A percentile compares a stretch with the other conserved stretches of the same genome.
Conservation (phyloP, 2,113 vertebrate species). For the Lamprotornis superbus region DNA sequence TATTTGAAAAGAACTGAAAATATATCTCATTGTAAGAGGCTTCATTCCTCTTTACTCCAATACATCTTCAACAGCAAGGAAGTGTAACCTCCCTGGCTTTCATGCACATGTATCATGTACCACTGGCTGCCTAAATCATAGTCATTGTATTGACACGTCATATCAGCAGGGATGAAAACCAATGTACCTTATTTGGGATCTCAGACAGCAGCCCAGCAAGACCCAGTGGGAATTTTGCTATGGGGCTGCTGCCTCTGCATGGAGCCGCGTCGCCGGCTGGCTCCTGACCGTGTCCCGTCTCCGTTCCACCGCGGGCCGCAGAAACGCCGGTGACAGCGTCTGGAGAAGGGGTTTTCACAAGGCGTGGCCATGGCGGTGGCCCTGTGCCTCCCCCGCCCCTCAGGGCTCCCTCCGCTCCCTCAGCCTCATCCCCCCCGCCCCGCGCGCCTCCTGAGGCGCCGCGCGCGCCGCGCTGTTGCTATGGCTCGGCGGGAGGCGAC, state of each 20-base stretch:
- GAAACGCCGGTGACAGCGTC: rapidly evolving
- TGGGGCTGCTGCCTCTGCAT: neutral
- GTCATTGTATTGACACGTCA: neutral
- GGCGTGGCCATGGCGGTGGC: neutral
- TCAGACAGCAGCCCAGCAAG: neutral
- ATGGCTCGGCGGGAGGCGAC: constrained; percentile 18
- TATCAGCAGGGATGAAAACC: neutral
- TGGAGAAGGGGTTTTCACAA: rapidly evolving
- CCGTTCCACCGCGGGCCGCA: neutral
- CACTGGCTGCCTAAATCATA: neutral
- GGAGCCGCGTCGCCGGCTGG: neutral
- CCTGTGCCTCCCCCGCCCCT: neutral
- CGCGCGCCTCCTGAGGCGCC: neutral
- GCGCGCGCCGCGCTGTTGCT: constrained; percentile 53
- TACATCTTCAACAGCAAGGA: neutral
- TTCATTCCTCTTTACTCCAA: neutral
- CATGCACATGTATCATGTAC: neutral
- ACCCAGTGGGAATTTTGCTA: neutral
- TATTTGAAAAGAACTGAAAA: neutral
- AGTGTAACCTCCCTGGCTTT: neutral
- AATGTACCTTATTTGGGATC: neutral
- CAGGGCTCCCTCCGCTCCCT: neutral
- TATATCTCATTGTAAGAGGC: neutral
- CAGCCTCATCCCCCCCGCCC: neutral
- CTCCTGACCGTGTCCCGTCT: neutral